phyloP scores from a whole-genome alignment of 2,888 invertebrate genomes.

The Resseliella maxima region DNA sequence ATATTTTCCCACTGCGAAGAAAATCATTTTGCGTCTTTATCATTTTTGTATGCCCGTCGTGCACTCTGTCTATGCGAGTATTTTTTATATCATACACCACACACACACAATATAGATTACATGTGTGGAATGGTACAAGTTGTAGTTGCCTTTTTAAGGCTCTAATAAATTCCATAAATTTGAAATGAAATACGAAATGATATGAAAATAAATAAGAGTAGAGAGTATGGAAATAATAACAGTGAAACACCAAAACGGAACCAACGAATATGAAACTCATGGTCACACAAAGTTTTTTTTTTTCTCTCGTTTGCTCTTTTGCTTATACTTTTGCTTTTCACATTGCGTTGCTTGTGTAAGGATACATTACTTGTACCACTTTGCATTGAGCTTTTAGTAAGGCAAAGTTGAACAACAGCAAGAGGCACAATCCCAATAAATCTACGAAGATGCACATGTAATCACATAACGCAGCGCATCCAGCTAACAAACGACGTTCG shows the following conservation, averaged over 20 bases:
- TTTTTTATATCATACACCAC: background rate
- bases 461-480: slow-evolving; percentile 10
- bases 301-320: background rate
- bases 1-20: slow-evolving; percentile 37
- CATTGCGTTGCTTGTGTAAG: background rate
- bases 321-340: background rate
- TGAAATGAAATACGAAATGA: slow-evolving; percentile 45
- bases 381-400: background rate
- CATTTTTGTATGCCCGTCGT: background rate
- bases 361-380: background rate
- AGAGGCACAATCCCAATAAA: slow-evolving; percentile 24
- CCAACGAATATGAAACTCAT: slow-evolving; percentile 6
- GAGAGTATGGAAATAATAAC: slow-evolving; percentile 35
- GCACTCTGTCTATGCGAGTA: background rate
- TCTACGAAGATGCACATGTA: slow-evolving; percentile 37
- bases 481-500: background rate
- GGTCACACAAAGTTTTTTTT: background rate
- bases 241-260: slow-evolving; percentile 6
- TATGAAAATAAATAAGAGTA: slow-evolving; percentile 29
- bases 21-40: slow-evolving; percentile 37
- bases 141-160: slow-evolving; percentile 1
- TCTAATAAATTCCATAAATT: slow-evolving; percentile 54
- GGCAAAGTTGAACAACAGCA: slow-evolving; percentile 10
- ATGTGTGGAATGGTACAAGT: background rate
- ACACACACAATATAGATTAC: background rate